These are phyloP conservation scores for Polypterus senegalus DNA, from an alignment of 2,113 vertebrate genomes.

Conservation along the genomic window DNA sequence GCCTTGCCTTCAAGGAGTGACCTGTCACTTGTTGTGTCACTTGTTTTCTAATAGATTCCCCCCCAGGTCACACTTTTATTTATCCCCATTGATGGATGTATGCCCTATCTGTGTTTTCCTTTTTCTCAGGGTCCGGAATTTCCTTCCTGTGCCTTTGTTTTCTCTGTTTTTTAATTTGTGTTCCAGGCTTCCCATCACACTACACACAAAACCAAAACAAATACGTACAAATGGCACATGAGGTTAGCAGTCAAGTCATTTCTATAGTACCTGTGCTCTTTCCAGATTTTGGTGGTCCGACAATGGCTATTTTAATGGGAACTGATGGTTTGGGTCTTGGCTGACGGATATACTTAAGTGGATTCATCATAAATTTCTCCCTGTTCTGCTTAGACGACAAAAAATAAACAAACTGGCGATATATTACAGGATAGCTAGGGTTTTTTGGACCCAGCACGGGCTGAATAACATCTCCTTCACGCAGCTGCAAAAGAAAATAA, in stretches of 20 bases:
- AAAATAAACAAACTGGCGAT: constrained; percentile 81
- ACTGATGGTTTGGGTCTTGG: constrained; percentile 54
- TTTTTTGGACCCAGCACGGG: constrained; percentile 45
- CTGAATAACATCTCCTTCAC: constrained; percentile 67
- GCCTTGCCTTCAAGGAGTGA: no score
- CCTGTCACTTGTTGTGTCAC: no score
- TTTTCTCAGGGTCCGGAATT: no score
- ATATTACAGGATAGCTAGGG: constrained; percentile 55
- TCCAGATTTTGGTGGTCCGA: constrained; percentile 85
- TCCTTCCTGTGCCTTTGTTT: no score
- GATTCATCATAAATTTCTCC: constrained; percentile 71
- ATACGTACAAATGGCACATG: not conserved
- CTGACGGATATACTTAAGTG: constrained; percentile 79
- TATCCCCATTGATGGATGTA: no score
- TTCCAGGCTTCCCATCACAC: no score
- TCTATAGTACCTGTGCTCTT: constrained; percentile 71
- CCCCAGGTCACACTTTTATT: no score
- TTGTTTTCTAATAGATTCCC: no score
- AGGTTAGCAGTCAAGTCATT: not conserved
- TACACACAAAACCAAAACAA: not conserved
- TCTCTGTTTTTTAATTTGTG: no score
- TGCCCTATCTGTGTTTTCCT: no score
- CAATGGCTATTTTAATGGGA: constrained; percentile 67
- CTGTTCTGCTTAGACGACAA: constrained; percentile 71
- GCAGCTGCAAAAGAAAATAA: constrained; percentile 45